phyloP scores from a whole-genome alignment of 1,140 invertebrate genomes.

The Zophobas atratus region DNA sequence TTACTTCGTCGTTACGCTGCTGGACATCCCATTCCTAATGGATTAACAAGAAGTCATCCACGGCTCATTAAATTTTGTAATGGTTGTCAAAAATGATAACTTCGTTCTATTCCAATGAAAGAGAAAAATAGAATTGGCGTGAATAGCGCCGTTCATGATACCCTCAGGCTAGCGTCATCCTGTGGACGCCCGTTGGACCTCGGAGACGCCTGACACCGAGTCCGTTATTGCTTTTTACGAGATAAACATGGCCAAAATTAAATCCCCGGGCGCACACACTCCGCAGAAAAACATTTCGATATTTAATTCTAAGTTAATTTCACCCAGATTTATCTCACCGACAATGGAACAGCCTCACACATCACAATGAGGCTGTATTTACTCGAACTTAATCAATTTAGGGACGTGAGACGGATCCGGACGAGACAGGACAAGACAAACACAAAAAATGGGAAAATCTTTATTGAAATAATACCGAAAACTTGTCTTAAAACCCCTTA shows the following conservation, averaged over 20 bases:
- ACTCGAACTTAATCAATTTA: slow-evolving; percentile 45
- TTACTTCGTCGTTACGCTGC: too few species aligned
- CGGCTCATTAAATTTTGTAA: too few species aligned
- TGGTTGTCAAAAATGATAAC: neutral
- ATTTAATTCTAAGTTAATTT: slow-evolving; percentile 66
- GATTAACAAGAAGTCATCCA: too few species aligned
- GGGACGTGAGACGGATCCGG: slow-evolving; percentile 22
- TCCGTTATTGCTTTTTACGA: slow-evolving; percentile 66
- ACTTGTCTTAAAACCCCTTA: slow-evolving; percentile 20
- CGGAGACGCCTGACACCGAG: slow-evolving; percentile 48
- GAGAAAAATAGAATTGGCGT: slow-evolving; percentile 46
- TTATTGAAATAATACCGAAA: slow-evolving; percentile 17
- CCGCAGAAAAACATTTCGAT: slow-evolving; percentile 66
- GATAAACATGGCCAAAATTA: slow-evolving; percentile 66
- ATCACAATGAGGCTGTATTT: slow-evolving; percentile 49
- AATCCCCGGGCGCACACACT: slow-evolving; percentile 64
- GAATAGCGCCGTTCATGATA: slow-evolving; percentile 40
- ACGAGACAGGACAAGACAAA: slow-evolving; percentile 12
- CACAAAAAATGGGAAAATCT: slow-evolving; percentile 36
- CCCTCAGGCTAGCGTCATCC: slow-evolving; percentile 36
- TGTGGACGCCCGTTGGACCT: slow-evolving; percentile 12
- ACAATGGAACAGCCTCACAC: slow-evolving; percentile 53
- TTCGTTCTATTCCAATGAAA: slow-evolving; percentile 49
- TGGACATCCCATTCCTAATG: too few species aligned
- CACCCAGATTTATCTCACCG: slow-evolving; percentile 55